Evolutionary conservation across 2,888 invertebrate genomes (phyloP), one percentile per base, ranked within the genome.

Genomic region (Tubiluchus corallicola): DNA sequence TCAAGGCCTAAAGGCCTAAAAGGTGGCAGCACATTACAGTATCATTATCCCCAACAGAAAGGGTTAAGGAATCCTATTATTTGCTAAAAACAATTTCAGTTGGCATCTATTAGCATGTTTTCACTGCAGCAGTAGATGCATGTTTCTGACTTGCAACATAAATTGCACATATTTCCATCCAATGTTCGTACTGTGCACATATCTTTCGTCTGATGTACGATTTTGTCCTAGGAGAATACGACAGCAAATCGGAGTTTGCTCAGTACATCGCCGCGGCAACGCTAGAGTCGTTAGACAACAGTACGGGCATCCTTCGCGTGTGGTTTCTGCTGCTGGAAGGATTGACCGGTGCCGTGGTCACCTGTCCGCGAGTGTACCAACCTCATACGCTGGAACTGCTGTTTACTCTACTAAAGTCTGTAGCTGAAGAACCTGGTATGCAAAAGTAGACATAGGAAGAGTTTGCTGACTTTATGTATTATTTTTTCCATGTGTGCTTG

Each of bases 271-370:
- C 46, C 4, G 21, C 52, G 3, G 20, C 37, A 3, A 43, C 74
- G 17, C 60, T 79, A 21, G 65, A 73, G 38, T n/a, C n/a, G n/a
- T n/a, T n/a, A n/a, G n/a, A n/a, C n/a, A n/a, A n/a, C n/a, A n/a
- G n/a, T n/a, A n/a, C 50, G 56, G 85, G 78, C 42, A 79, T 88
- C 45, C 70, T 88, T 0, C 82, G 85, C 60, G 83, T 90, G 1
- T 65, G 87, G 83, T 85, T 82, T 57, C 72, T 88, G 39, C 66
- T 90, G 5, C 70, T 90, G 47, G 90, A 88, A 64, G 90, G 87
- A 0, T 56, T 70, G 48, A 64, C 64, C 19, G 65, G 67, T 47
- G 58, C 70, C 44, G 65, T 69, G 45, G 54, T 83, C 40, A 77
- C 81, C 56, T 88, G 54, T 76, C 83, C 52, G 73, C 68, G 70